Evolutionary conservation across 2,113 vertebrate genomes (phyloP).

Genomic region (Fulmarus glacialis): DNA sequence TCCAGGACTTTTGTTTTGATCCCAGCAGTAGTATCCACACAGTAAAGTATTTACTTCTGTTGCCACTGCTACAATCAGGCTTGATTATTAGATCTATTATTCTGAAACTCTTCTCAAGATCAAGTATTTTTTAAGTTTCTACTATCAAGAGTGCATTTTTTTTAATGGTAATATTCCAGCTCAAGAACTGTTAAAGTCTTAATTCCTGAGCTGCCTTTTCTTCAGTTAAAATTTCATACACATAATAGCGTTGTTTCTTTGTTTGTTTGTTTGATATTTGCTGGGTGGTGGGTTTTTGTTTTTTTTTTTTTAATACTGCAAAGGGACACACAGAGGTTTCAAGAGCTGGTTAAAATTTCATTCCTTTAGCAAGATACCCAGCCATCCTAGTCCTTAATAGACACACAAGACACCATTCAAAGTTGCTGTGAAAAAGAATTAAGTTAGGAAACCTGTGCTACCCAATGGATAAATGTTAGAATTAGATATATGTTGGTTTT

Average conservation of each 20-base stretch:
- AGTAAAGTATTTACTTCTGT: neutral
- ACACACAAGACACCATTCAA: neutral
- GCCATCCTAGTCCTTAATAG: neutral
- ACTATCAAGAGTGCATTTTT: neutral
- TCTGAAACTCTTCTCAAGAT: neutral
- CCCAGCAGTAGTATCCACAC: neutral
- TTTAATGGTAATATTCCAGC: neutral
- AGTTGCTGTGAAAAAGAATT: neutral
- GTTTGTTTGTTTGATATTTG: neutral
- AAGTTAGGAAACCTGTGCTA: neutral
- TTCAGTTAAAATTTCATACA: neutral
- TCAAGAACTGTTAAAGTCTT: neutral
- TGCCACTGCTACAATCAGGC: neutral
- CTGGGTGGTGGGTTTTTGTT: neutral
- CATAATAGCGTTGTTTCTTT: neutral
- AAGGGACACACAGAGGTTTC: neutral
- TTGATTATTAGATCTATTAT: neutral
- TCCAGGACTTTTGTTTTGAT: neutral
- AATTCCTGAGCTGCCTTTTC: neutral
- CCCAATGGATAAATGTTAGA: neutral
- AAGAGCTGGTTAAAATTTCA: neutral
- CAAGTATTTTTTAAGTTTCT: neutral
- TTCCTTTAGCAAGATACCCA: neutral
- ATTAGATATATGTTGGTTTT: neutral
- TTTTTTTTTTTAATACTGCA: neutral